Base-by-base conservation (phyloP, 2,888 invertebrate species). In the Panzeria rudis region DNA sequence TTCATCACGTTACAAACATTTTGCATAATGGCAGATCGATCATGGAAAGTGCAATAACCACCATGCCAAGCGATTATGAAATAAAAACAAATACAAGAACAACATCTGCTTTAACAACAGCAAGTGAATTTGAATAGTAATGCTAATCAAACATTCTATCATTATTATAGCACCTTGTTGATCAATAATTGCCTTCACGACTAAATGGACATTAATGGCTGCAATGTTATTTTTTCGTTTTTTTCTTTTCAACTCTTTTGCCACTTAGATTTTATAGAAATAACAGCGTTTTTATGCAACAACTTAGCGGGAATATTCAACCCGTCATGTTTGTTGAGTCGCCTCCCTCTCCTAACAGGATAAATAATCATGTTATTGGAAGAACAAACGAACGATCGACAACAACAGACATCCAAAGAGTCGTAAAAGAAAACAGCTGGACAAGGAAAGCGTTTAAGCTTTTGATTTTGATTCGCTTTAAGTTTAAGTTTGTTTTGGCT, bases 101-200 rank as follows among this genome's bases (percentile, higher is more conserved):
- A 62, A 6, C 32, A 52, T 6, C 61, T 23, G 35, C 23, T n/a
- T 17, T n/a, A 66, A 35, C 17, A 81, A 23, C 25, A 73, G 62
- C 72, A 81, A 85, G 82, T 78, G 82, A 73, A 71, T 78, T 78
- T 78, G 64, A 78, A 85, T 78, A 38, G 62, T 71, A 62, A 76
- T 47, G 54, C 78, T 82, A 85, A 82, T 85, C 85, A 86, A 85
- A 83, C 69, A 83, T 86, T 81, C 86, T 71, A 85, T 85, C 86
- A 86, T 82, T 89, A 89, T 91, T 91, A 89, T 91, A 89, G 90
- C 90, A 91, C 91, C 91, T 90, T 90, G 91, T 91, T 91, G 91
- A 90, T 90, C 91, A 91, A 90, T 91, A 91, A 90, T 91, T 91
- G 91, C 90, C 89, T 91, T 87, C 88, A 91, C 86, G 84, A 89